These are phyloP conservation scores for Icerya purchasi DNA, from an alignment of 2,888 invertebrate species.

Conservation along the genomic window DNA sequence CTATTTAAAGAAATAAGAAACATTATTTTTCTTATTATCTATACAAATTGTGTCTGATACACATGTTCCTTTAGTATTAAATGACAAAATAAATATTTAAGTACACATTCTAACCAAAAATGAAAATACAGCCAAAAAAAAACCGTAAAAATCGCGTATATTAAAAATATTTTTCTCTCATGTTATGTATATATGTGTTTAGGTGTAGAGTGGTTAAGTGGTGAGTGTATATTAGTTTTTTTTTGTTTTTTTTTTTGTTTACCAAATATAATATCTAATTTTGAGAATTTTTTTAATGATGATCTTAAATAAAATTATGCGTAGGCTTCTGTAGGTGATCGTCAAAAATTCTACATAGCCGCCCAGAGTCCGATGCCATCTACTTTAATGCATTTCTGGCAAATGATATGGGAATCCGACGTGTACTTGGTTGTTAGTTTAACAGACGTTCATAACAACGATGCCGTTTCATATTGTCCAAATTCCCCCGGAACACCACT, in stretches of 20 bases:
- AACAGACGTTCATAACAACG: conserved; percentile 33
- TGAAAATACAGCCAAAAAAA: too few relatives aligned
- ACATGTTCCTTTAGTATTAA: too few relatives aligned
- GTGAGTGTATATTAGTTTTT: conserved; percentile 3
- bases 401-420: conserved; percentile 74
- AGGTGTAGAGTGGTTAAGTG: background rate
- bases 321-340: conserved; percentile 60
- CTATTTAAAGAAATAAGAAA: too few relatives aligned
- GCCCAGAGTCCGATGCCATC: conserved; percentile 43
- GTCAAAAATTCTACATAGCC: conserved; percentile 66
- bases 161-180: too few relatives aligned
- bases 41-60: too few relatives aligned
- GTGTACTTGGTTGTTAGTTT: conserved; percentile 60
- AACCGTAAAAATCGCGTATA: too few relatives aligned
- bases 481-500: conserved; percentile 36
- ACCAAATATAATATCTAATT: conserved; percentile 15
- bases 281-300: too few relatives aligned
- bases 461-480: conserved; percentile 31
- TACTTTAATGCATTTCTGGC: conserved; percentile 55
- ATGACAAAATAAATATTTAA: too few relatives aligned
- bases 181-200: background rate
- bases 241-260: conserved; percentile 5
- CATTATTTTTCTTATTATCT: too few relatives aligned
- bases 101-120: too few relatives aligned
- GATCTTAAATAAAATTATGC: too few relatives aligned